Base-by-base conservation (phyloP, 2,113 vertebrate genomes). In the Archilochus colubris region DNA sequence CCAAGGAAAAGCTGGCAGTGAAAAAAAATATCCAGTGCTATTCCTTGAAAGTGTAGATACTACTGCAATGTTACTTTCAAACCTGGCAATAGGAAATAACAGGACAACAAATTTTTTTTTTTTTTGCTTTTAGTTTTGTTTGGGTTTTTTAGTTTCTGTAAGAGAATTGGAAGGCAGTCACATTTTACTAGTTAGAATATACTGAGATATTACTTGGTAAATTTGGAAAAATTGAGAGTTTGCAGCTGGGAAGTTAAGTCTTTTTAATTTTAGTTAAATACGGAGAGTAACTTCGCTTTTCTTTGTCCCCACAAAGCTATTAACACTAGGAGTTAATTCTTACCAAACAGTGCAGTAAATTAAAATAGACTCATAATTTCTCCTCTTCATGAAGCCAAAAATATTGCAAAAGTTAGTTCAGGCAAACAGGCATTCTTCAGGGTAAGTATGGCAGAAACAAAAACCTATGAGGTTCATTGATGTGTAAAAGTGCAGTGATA, bases 401-500 rank as follows among this genome's bases (percentile, higher is more conserved):
- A 33, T 40, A 48, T 54, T 79, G 57, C 21, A 86, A 67, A 86
- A 82, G 8, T 36, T 74, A 80, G 15, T 46, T 58, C 15, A 70
- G 46, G 24, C 51, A 53, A 53, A 53, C 12, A 64, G 7, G 9
- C 11, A 91, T 88, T 95, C 57, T 67, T 89, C 69, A 76, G 18
- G 61, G 87, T 85, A 70, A 57, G 30, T 44, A 64, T 13, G 30
- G 22, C 28, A 87, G 77, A 76, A 89, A 78, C 24, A 84, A 63
- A 94, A 74, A 48, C 9, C 63, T 68, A 12, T 3, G 5, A 83
- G 17, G 31, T 48, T 75, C 83, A 54, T 10, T 61, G 78, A 62
- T 6, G 19, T 70, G 66, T 44, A 86, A 89, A 89, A 72, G 86
- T 91, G 74, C 94, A 95, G 31, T 96, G 95, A 95, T 86, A 88